These are phyloP conservation scores for Synergus itoensis DNA, from an alignment of 2,888 invertebrate species.

Conservation along the genomic window DNA sequence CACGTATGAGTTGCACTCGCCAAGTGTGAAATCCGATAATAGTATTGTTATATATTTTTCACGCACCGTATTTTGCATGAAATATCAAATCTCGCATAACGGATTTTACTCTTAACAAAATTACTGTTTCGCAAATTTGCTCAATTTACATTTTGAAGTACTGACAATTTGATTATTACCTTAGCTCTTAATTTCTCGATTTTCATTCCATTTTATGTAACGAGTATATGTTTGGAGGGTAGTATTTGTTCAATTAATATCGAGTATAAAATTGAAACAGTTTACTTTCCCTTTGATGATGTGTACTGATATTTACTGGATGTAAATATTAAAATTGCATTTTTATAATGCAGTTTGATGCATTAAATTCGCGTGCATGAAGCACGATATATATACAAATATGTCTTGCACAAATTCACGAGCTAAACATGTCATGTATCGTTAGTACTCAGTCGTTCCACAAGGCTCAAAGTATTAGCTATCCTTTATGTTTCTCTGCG, in stretches of 20 bases:
- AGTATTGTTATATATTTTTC: too few species aligned
- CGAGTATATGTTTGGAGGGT: background rate
- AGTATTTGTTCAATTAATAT: background rate
- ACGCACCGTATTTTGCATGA: too few species aligned
- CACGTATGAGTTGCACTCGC: too few species aligned
- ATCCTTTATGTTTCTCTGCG: background rate
- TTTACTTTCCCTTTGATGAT: background rate
- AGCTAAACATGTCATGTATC: background rate
- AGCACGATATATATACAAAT: too few species aligned
- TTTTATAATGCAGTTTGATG: background rate
- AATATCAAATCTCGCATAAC: too few species aligned
- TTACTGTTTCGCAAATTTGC: too few species aligned
- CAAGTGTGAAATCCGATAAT: too few species aligned
- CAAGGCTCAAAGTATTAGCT: background rate
- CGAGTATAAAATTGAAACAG: background rate
- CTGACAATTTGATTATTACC: background rate
- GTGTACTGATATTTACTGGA: background rate
- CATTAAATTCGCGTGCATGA: background rate
- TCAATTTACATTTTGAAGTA: too few species aligned
- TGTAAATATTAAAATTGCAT: background rate
- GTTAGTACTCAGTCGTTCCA: background rate
- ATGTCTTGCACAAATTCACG: background rate
- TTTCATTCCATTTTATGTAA: background rate
- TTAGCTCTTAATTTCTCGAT: background rate
- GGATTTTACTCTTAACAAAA: too few species aligned